Evolutionary conservation across 2,888 invertebrate genomes (phyloP), one percentile per base, ranked within the genome.

Genomic region (Imbricaverruca yamaguchii): DNA sequence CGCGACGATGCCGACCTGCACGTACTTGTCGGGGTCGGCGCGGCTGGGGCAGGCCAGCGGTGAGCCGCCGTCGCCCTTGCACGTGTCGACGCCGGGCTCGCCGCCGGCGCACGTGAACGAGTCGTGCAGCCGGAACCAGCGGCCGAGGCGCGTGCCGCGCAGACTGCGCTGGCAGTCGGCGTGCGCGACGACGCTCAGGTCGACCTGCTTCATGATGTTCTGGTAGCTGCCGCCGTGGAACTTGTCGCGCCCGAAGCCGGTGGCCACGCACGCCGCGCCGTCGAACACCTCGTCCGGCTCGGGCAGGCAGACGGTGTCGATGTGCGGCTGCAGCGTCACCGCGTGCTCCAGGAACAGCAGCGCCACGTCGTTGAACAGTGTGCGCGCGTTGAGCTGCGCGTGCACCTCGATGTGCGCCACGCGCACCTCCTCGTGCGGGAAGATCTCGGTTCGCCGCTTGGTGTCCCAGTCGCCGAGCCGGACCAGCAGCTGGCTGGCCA

Each of bases 381-480:
- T 23, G 11, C 80, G 61, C 56, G 83, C 82, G 25, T 83, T 79
- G 82, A 82, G 85, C 6, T 84, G 82, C 11, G 85, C 84, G 80
- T 86, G 86, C 13, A 85, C 82, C 13, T 83, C 77, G 53, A 85
- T 83, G 8, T 82, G 81, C 0, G 86, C 85, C 0, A 93, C 92
- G 10, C 89, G 88, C 8, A 92, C 88, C 85, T 94, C 93, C 85
- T 93, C 92, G 86, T 92, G 92, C 0, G 91, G 90, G 82, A 89
- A 90, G 0, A 91, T 88, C 85, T 94, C 94, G 80, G 89, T 89
- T 63, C 89, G 91, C 0, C 91, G 92, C 86, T 93, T 92, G 0
- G 93, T 93, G 87, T 94, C 94, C 94, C 94, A 94, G 87, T 94
- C 94, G 0, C 94, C 94, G 0, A 92, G 92, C 0, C 94, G 89